A percentile compares a stretch with the other conserved stretches of the same genome.
These are phyloP conservation scores for Muschampia plurimacula DNA, from an alignment of 2,888 invertebrate genomes.

Conservation along the genomic window DNA sequence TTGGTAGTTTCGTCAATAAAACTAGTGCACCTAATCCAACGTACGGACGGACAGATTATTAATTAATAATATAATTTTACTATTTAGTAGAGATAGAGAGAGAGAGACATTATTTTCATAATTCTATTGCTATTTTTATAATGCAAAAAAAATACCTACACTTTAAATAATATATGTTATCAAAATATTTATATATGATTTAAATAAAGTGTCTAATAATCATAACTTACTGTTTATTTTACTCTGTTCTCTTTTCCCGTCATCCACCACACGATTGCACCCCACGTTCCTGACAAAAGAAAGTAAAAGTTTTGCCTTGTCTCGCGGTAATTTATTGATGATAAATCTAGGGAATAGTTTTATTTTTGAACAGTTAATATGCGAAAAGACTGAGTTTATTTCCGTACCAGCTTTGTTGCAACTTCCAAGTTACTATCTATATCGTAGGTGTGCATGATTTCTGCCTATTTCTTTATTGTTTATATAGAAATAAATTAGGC, in stretches of 20 bases:
- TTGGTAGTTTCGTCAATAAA: too few species aligned
- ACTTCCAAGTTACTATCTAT: not conserved
- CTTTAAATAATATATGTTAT: too few species aligned
- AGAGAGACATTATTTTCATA: too few species aligned
- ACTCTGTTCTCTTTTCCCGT: conserved; percentile 42
- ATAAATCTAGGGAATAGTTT: conserved; percentile 39
- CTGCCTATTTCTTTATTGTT: not conserved
- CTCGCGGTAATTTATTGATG: conserved; percentile 37
- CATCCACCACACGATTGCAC: conserved; percentile 42
- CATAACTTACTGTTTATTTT: conserved; percentile 22
- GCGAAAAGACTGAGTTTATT: conserved; percentile 30
- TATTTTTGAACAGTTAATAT: conserved; percentile 37
- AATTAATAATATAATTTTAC: too few species aligned
- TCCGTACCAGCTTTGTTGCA: not conserved
- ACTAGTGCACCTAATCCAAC: too few species aligned
- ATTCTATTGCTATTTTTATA: too few species aligned
- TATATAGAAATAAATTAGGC: too few species aligned
- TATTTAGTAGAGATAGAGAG: too few species aligned
- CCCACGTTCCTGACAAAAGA: conserved; percentile 49
- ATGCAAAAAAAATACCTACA: too few species aligned
- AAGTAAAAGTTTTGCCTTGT: conserved; percentile 54
- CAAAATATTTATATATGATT: not conserved
- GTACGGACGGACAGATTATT: too few species aligned
- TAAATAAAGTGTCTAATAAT: not conserved
- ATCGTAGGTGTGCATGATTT: not conserved